Evolutionary conservation across 1,140 invertebrate genomes (phyloP).

Genomic region (Pteromalus puparum): DNA sequence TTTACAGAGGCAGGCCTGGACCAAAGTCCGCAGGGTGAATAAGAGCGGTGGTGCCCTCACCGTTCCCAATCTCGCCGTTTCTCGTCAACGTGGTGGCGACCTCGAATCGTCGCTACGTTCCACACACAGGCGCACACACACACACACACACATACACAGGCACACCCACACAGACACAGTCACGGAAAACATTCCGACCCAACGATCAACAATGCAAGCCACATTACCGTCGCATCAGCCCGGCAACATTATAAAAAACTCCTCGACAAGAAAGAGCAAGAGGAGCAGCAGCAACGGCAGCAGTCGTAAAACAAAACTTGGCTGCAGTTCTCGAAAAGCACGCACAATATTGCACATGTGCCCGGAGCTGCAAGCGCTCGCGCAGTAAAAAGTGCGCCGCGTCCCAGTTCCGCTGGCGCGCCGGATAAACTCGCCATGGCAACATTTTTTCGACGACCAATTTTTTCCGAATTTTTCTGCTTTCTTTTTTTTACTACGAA

Average conservation of each 20-base stretch:
- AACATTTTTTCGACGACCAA: constrained; percentile 43
- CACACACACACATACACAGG: background rate
- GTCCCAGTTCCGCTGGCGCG: constrained; percentile 4
- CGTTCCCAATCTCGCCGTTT: constrained; percentile 60
- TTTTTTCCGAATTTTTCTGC: constrained; percentile 18
- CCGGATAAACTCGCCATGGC: background rate
- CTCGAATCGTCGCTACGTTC: constrained; percentile 61
- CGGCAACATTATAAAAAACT: background rate
- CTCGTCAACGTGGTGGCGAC: constrained; percentile 56
- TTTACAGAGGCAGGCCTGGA: constrained; percentile 75
- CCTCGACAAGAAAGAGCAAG: background rate
- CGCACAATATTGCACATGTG: constrained; percentile 39
- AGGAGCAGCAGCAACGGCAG: too few relatives aligned
- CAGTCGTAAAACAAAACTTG: background rate
- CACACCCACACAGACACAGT: too few relatives aligned
- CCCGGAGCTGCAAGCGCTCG: background rate
- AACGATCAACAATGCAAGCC: constrained; percentile 4
- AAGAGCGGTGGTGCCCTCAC: constrained; percentile 75
- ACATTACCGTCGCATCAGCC: background rate
- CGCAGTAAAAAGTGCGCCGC: background rate
- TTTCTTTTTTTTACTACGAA: background rate
- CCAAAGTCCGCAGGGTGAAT: constrained; percentile 77
- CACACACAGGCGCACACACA: constrained; percentile 54
- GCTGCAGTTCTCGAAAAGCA: constrained; percentile 29
- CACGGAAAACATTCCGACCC: background rate